These are phyloP conservation scores for Indri indri DNA, from an alignment of 2,113 vertebrate species.

Conservation along the genomic window DNA sequence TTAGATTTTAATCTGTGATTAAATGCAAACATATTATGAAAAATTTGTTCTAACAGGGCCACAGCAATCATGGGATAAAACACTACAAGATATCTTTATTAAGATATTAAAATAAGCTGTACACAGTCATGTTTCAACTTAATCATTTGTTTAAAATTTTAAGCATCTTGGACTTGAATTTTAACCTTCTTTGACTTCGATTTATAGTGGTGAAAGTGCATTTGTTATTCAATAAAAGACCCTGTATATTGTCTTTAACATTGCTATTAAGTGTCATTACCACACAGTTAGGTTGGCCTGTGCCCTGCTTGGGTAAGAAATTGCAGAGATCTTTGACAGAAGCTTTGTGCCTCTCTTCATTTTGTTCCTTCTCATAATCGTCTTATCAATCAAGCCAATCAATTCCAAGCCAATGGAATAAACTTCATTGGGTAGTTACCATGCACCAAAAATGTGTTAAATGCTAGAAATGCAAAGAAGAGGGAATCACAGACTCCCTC, in stretches of 20 bases:
- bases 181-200: not conserved
- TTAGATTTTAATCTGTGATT: slow-evolving; percentile 7
- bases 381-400: not conserved
- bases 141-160: slow-evolving; percentile 21
- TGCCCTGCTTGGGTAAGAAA: not conserved
- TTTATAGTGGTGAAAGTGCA: not conserved
- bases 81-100: not conserved
- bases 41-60: slow-evolving; percentile 17
- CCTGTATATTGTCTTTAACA: not conserved
- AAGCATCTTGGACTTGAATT: not conserved
- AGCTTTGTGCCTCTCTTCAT: not conserved
- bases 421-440: not conserved
- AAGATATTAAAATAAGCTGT: slow-evolving; percentile 19
- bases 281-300: not conserved
- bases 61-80: not conserved
- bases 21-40: not conserved
- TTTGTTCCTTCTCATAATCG: not conserved
- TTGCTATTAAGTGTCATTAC: not conserved
- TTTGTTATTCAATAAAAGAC: not conserved
- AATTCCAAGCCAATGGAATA: not conserved
- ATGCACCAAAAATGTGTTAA: not conserved
- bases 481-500: not conserved
- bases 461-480: not conserved
- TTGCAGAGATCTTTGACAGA: not conserved
- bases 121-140: not conserved